phyloP scores from a whole-genome alignment of 2,113 vertebrate species.

The Suncus etruscus region DNA sequence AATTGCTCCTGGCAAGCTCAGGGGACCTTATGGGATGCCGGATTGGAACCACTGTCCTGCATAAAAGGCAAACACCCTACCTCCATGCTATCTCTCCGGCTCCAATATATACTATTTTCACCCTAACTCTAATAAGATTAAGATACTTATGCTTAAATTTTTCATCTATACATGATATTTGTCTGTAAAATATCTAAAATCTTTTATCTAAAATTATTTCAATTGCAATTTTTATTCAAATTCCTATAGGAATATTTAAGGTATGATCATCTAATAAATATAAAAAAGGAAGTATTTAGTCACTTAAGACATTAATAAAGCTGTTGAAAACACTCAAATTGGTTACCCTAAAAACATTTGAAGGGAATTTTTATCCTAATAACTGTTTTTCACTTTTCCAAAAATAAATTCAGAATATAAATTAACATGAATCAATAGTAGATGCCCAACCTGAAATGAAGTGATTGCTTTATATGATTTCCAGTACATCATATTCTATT shows the following conservation, averaged over 20 bases:
- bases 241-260: constrained; percentile 23
- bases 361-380: constrained; percentile 40
- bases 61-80: too few relatives aligned
- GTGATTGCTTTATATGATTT: constrained; percentile 68
- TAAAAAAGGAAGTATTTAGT: constrained; percentile 3
- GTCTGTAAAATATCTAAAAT: neutral
- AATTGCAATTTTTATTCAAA: neutral
- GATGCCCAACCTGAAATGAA: constrained; percentile 61
- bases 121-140: constrained; percentile 38
- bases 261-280: neutral
- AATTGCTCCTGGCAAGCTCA: too few relatives aligned
- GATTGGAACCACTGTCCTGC: too few relatives aligned
- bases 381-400: constrained; percentile 53
- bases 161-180: constrained; percentile 30
- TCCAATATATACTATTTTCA: neutral
- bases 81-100: too few relatives aligned
- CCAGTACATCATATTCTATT: constrained; percentile 69
- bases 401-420: constrained; percentile 70
- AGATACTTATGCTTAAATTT: constrained; percentile 2
- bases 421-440: constrained; percentile 66
- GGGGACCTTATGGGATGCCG: too few relatives aligned
- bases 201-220: constrained; percentile 9
- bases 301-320: constrained; percentile 36
- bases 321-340: neutral
- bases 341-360: neutral